These are phyloP conservation scores for Echiichthys vipera DNA, from an alignment of 2,797 vertebrate species.

Conservation along the genomic window DNA sequence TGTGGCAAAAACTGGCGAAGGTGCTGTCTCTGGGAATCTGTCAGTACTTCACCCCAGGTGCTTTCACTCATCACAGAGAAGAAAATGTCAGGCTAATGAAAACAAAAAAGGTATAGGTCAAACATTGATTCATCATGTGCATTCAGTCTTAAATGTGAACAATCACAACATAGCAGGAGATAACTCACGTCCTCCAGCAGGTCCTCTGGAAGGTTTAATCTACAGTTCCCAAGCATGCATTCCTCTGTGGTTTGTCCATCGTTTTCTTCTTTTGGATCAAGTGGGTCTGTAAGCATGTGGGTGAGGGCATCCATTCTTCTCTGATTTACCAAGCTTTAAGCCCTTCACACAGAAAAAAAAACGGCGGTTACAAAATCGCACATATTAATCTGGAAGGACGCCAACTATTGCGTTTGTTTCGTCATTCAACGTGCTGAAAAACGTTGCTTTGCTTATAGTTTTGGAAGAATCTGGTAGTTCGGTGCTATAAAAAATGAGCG, in stretches of 20 bases:
- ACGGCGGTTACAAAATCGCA: not conserved
- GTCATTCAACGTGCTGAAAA: not conserved
- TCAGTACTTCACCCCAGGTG: slow-evolving; percentile 93
- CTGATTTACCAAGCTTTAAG: not conserved
- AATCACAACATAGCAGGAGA: not conserved
- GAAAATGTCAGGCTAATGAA: slow-evolving; percentile 92
- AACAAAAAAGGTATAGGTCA: slow-evolving; percentile 19
- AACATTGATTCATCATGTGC: not conserved
- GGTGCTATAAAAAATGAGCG: not conserved
- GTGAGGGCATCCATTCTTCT: slow-evolving; percentile 91
- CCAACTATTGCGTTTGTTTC: not conserved
- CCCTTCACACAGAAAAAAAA: not conserved
- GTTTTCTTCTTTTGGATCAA: slow-evolving; percentile 89
- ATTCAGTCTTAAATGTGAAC: not conserved
- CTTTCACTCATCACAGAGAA: slow-evolving; percentile 94
- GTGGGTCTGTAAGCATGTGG: slow-evolving; percentile 92
- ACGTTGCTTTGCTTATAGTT: not conserved
- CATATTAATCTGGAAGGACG: not conserved
- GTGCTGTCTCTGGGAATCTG: slow-evolving; percentile 91
- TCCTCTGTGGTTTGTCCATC: slow-evolving; percentile 92
- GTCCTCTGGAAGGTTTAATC: slow-evolving; percentile 93
- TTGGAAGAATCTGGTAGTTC: not conserved
- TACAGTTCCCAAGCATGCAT: slow-evolving; percentile 91
- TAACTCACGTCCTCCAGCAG: slow-evolving; percentile 94
- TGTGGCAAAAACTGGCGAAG: slow-evolving; percentile 93